Conservation (phyloP, 1,140 invertebrate genomes). For the Popillia japonica region DNA sequence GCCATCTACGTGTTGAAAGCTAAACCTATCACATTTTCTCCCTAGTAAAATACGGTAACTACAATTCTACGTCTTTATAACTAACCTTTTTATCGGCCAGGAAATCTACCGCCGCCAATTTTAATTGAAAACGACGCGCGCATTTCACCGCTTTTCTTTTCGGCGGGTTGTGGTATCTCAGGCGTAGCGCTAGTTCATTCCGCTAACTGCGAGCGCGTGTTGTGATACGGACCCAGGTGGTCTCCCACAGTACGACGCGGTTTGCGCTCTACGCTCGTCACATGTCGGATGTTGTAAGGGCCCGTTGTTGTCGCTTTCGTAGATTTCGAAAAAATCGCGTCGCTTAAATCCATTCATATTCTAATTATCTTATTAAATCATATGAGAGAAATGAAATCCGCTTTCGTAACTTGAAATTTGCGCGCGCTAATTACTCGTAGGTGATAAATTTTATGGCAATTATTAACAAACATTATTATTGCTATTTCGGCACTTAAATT, state of each 20-base stretch:
- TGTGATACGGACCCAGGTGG: not conserved
- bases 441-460: not conserved
- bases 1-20: too few species aligned
- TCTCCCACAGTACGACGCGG: not conserved
- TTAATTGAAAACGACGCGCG: not conserved
- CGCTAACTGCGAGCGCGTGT: not conserved
- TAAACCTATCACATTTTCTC: too few species aligned
- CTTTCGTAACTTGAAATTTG: constrained; percentile 2
- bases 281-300: not conserved
- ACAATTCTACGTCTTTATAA: not conserved
- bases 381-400: not conserved
- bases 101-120: not conserved
- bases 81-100: not conserved
- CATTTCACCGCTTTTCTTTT: constrained; percentile 9
- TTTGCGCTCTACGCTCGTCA: constrained; percentile 13
- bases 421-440: not conserved
- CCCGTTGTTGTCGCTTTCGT: not conserved
- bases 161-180: constrained; percentile 30
- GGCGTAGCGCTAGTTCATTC: constrained; percentile 36
- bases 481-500: not conserved
- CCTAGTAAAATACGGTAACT: too few species aligned
- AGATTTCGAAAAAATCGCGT: not conserved
- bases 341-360: not conserved
- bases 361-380: not conserved
- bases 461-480: not conserved